These are phyloP conservation scores for Etheostoma spectabile DNA, from an alignment of 2,113 vertebrate genomes.

Conservation along the genomic window DNA sequence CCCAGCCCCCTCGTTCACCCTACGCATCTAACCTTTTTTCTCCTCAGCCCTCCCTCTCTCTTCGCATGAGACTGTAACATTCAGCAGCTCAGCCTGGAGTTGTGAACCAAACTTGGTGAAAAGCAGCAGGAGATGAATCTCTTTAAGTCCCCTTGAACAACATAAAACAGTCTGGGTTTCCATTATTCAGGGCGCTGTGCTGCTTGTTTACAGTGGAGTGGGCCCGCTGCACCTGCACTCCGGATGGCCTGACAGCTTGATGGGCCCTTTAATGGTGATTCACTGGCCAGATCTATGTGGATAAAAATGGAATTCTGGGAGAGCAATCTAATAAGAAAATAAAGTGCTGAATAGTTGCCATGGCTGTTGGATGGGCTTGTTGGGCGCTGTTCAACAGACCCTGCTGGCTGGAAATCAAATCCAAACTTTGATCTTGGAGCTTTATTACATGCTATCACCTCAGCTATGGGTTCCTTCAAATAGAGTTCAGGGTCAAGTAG, in stretches of 20 bases:
- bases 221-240: slow-evolving; percentile 80
- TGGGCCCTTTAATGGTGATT: slow-evolving; percentile 86
- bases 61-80: slow-evolving; percentile 62
- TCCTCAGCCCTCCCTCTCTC: slow-evolving; percentile 39
- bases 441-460: slow-evolving; percentile 78
- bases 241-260: slow-evolving; percentile 84
- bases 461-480: slow-evolving; percentile 58
- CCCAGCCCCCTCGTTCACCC: slow-evolving; percentile 34
- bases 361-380: slow-evolving; percentile 70
- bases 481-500: slow-evolving; percentile 71
- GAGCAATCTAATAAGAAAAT: slow-evolving; percentile 85
- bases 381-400: slow-evolving; percentile 63
- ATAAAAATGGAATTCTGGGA: slow-evolving; percentile 87
- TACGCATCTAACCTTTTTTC: slow-evolving; percentile 39
- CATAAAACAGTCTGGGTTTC: slow-evolving; percentile 77
- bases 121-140: slow-evolving; percentile 81
- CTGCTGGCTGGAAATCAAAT: slow-evolving; percentile 77
- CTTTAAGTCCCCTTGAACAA: slow-evolving; percentile 77
- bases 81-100: slow-evolving; percentile 63
- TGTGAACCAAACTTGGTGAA: slow-evolving; percentile 76
- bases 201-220: slow-evolving; percentile 83
- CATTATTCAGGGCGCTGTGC: slow-evolving; percentile 79
- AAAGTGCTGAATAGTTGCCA: slow-evolving; percentile 77
- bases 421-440: slow-evolving; percentile 80
- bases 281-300: slow-evolving; percentile 84